Evolutionary conservation across 1,140 invertebrate species (phyloP).

Genomic region (Bilobella aurantiaca): DNA sequence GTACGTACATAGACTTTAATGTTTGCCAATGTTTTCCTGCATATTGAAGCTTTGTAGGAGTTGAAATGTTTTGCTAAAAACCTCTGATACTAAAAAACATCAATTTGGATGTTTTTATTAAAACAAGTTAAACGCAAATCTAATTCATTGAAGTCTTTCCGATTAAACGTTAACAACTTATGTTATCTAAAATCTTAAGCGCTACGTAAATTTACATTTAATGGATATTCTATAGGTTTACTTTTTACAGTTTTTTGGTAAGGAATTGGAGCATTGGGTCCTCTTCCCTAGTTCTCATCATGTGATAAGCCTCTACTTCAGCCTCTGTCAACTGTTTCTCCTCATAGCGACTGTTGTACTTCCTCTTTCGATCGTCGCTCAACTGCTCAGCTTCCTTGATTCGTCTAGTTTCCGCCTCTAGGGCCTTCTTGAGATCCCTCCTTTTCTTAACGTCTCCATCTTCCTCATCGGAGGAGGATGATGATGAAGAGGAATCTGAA

Average conservation of each 20-base stretch:
- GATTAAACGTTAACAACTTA: background rate
- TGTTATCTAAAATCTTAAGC: background rate
- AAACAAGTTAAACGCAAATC: background rate
- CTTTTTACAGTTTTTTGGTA: slow-evolving; percentile 20
- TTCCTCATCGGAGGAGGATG: slow-evolving; percentile 25
- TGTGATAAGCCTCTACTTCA: slow-evolving; percentile 85
- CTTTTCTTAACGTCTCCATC: slow-evolving; percentile 41
- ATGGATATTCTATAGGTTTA: background rate
- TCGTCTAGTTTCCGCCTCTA: slow-evolving; percentile 54
- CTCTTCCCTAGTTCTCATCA: slow-evolving; percentile 70
- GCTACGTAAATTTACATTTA: background rate
- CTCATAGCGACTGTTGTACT: slow-evolving; percentile 82
- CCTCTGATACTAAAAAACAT: background rate
- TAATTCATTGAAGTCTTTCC: background rate
- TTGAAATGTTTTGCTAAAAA: background rate
- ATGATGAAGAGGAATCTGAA: slow-evolving; percentile 10
- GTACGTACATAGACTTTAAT: too few species aligned
- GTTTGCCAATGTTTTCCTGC: too few species aligned
- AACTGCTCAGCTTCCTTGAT: slow-evolving; percentile 54
- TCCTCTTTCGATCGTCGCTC: slow-evolving; percentile 76
- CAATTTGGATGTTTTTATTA: background rate
- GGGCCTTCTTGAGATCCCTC: slow-evolving; percentile 42
- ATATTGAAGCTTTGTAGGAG: too few species aligned
- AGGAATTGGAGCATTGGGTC: slow-evolving; percentile 69
- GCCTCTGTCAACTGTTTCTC: slow-evolving; percentile 73